phyloP scores from a whole-genome alignment of 2,113 vertebrate genomes.

The Anoplopoma fimbria region DNA sequence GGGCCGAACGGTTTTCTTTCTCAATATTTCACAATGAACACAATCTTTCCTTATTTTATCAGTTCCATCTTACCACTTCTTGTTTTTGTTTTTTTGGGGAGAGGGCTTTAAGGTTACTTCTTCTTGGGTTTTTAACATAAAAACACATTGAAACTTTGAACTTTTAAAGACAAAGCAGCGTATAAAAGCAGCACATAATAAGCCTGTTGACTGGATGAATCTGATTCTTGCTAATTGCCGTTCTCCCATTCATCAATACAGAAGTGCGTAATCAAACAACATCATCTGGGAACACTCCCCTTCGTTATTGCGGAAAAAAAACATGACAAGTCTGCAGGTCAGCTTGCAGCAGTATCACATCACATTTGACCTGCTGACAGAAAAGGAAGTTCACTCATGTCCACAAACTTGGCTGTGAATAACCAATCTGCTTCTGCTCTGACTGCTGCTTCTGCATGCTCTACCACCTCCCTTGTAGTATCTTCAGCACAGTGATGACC shows the following conservation, averaged over 20 bases:
- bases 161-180: not conserved
- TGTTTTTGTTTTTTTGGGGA: not conserved
- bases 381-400: not conserved
- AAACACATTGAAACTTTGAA: not conserved
- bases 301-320: not conserved
- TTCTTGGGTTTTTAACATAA: not conserved
- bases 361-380: not conserved
- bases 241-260: not conserved
- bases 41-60: not conserved
- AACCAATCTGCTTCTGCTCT: not conserved
- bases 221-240: not conserved
- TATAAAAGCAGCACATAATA: not conserved
- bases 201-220: too few relatives aligned
- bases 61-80: not conserved
- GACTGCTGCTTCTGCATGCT: not conserved
- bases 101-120: not conserved
- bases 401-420: not conserved
- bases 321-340: not conserved
- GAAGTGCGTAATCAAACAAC: not conserved
- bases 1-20: not conserved
- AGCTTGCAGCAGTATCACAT: not conserved
- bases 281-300: not conserved
- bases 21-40: not conserved
- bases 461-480: constrained; percentile 18
- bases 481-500: constrained; percentile 18